Base-by-base conservation (phyloP, 2,797 vertebrate species). In the Coracias cyanogaster region DNA sequence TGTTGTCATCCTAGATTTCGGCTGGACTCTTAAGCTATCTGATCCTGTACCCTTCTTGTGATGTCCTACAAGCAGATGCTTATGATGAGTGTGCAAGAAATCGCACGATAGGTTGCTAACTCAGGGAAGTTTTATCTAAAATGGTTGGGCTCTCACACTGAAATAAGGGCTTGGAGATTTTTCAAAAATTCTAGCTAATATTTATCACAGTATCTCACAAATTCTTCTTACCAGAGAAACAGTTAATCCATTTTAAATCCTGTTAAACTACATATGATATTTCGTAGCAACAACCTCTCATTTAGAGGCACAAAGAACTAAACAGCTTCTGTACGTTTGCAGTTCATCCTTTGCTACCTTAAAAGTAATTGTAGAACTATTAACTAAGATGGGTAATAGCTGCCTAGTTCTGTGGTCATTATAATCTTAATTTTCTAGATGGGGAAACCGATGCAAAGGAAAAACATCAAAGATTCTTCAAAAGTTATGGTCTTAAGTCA, bases 61-160 rank as follows among this genome's bases (percentile, higher is more conserved):
- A 7, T 10, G 17, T 26, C 41, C 62, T 46, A 15, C 22, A 7
- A 41, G 41, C 67, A 73, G 43, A 41, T n/a, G 79, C 69, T 54
- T 15, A 29, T 5, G 64, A 57, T 10, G 21, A 41, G 28, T 3
- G 66, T n/a, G 73, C 24, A 43, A 65, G 57, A 19, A 81, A 57
- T 28, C 37, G 65, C 21, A 10, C 1, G 25, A 48, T 3, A 21
- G 10, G 12, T 1, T 67, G 41, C 33, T 46, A 22, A 33, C 0
- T 15, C 22, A 5, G 33, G 46, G 41, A 67, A 22, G 28, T 29
- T 54, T 17, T 15, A 33, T 24, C 51, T 62, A 19, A 57, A 77
- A 71, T 46, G 74, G 52, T 9, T 37, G 33, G 10, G 15, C 4
- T 7, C 20, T 67, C 43, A 29, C 7, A 2, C 33, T 66, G 67